Evolutionary conservation across 2,797 vertebrate species (phyloP), one percentile per base, ranked within the genome.

Genomic region (Sebastes steindachneri): DNA sequence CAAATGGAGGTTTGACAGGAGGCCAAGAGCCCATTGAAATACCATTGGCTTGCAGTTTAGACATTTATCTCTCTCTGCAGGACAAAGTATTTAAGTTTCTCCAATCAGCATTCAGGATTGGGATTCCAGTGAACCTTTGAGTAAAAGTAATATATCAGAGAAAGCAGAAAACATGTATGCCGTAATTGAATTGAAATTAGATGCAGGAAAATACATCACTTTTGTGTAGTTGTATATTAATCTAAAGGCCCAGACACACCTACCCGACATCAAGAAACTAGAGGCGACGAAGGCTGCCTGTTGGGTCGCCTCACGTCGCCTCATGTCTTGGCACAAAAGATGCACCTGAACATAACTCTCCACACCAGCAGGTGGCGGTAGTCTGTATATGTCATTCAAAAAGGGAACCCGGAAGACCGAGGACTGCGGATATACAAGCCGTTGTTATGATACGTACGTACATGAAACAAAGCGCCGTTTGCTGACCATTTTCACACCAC

Each of bases 11-110:
- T 91, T 94, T 95, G 95, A 95, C 94, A 81, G 75, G 33, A 92
- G 91, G 94, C 95, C 95, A 93, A 93, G 90, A 91, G 93, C 73
- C 85, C 90, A 95, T 93, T 93, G 84, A 88, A 93, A 93, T 67
- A 83, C 80, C 85, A 89, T 72, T 83, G 90, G 92, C 94, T 92
- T 89, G 89, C 92, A 84, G 82, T 86, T 84, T 84, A 89, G 87
- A 84, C 83, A 91, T 93, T 88, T 72, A 90, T 83, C 82, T 80
- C 76, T 80, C 82, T 92, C 92, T 53, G 69, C 91, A 87, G 74
- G 10, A 76, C 80, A 82, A 53, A 53, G 19, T 85, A 67, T 88
- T 93, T 87, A 73, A 71, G 79, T 75, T 87, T 86, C 65, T 55
- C 67, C 55, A 84, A 83, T 88, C 84, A 82, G 71, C 72, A 69